Evolutionary conservation across 2,113 vertebrate species (phyloP), one percentile per base, ranked within the genome.

Genomic region (Clarias macrocephalus): DNA sequence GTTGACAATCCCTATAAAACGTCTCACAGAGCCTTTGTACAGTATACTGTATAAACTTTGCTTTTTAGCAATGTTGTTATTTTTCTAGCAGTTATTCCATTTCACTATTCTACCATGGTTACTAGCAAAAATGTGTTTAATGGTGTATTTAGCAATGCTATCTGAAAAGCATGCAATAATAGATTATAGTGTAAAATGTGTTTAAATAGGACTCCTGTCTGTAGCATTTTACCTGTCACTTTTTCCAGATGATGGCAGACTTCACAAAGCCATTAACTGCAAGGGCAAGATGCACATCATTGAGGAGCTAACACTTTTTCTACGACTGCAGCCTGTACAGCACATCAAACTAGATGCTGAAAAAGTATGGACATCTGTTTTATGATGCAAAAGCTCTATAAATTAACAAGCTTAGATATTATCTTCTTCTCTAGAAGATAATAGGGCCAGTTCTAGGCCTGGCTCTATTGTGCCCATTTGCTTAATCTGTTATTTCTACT

Each of bases 231-330:
- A 73, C 18, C 33, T 89, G 28, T 11, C 25, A 60, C 84, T 15
- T 88, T 16, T 87, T 89, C n/a, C 92, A 99, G 98, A 97, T 0
- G 97, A 99, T 0, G 98, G 98, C 12, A 91, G 93, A 86, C 91
- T 99, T 85, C 98, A 99, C 91, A 99, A 99, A 93, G 97, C 96
- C 0, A 96, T 99, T 84, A 92, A 90, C 0, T 91, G 96, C 33
- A 95, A 94, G 59, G 87, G 87, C 0, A 89, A 93, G 0, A 94
- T 97, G 91, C 96, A 97, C 91, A 94, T 99, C 89, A 96, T 99
- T 0, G 98, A 99, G 93, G 97, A 99, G 92, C 94, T 99, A 57
- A 93, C 92, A 77, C 84, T 99, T 80, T 99, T 99, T 91, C 86
- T 91, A 0, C 82, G 91, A 0, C 91, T 93, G 0, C 96, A 97